Conservation (phyloP, 2,888 invertebrate species). For the Candidula unifasciata region DNA sequence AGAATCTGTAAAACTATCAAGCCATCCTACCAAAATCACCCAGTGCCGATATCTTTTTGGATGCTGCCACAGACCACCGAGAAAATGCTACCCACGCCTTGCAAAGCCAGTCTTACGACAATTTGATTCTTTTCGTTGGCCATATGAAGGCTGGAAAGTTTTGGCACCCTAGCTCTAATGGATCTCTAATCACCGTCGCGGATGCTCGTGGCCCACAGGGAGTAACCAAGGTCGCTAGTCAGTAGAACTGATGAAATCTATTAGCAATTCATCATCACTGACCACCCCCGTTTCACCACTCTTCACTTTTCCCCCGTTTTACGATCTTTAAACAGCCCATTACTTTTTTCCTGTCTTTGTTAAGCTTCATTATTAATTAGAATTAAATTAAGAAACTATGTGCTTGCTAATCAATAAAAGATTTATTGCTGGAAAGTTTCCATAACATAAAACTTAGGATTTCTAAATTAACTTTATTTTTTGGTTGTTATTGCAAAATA, state of each 20-base stretch:
- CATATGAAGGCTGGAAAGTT: slow-evolving; percentile 32
- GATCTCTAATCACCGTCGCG: slow-evolving; percentile 47
- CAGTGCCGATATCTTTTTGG: neutral
- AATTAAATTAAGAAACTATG: too few relatives aligned
- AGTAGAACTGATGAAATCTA: slow-evolving; percentile 48
- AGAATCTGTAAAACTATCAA: neutral
- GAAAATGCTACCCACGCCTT: neutral
- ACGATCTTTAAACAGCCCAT: neutral
- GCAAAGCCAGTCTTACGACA: slow-evolving; percentile 25
- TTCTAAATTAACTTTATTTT: too few relatives aligned
- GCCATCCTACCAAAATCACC: neutral
- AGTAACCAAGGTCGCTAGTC: slow-evolving; percentile 42
- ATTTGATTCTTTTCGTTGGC: slow-evolving; percentile 33
- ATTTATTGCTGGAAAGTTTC: too few relatives aligned
- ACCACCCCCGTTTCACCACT: neutral
- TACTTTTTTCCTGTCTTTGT: neutral
- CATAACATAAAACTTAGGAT: too few relatives aligned
- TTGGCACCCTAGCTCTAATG: slow-evolving; percentile 42
- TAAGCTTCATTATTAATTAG: too few relatives aligned
- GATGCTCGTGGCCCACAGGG: slow-evolving; percentile 39
- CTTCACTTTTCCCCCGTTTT: neutral
- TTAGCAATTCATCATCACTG: slow-evolving; percentile 49
- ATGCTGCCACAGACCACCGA: neutral
- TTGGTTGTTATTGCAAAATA: too few relatives aligned
- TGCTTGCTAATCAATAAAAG: too few relatives aligned